Percentiles rank a stretch among this genome's conserved stretches.
Conservation (phyloP, 2,888 invertebrate species). For the Trachelus stipa region DNA sequence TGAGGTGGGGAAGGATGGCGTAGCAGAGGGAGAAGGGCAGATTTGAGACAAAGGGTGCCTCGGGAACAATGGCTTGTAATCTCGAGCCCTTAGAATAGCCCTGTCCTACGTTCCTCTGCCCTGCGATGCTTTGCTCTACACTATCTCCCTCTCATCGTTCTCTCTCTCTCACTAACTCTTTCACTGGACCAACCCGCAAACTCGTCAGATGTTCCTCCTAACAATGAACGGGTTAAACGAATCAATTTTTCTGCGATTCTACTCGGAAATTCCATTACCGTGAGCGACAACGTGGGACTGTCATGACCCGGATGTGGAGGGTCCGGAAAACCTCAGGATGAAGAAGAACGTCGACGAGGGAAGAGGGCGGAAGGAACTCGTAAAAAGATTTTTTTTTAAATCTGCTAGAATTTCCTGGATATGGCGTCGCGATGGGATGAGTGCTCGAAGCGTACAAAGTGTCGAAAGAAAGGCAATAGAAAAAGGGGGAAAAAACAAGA, state of each 20-base stretch:
- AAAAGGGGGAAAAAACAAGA: neutral
- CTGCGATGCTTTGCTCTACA: conserved; percentile 19
- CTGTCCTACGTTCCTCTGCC: conserved; percentile 27
- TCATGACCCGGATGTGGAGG: too few species aligned
- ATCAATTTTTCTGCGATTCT: conserved; percentile 59
- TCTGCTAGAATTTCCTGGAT: too few species aligned
- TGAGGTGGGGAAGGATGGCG: conserved; percentile 21
- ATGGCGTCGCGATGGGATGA: too few species aligned
- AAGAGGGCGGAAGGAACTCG: too few species aligned
- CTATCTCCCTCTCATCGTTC: conserved; percentile 19
- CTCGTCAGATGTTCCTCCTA: conserved; percentile 45
- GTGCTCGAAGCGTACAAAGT: too few species aligned
- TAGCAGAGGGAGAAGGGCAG: conserved; percentile 42
- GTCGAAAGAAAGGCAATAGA: too few species aligned
- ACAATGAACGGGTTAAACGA: conserved; percentile 61
- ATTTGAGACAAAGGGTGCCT: conserved; percentile 63
- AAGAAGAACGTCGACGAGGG: conserved; percentile 21
- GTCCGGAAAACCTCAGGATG: too few species aligned
- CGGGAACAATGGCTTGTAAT: conserved; percentile 65
- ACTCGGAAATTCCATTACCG: conserved; percentile 56
- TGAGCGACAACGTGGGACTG: conserved; percentile 33
- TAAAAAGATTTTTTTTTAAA: too few species aligned
- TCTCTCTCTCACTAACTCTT: conserved; percentile 16
- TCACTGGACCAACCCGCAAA: conserved; percentile 17
- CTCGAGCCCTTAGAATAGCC: conserved; percentile 61